Percentiles rank a stretch among this genome's conserved stretches.
These are phyloP conservation scores for Fopius arisanus DNA, from an alignment of 1,140 invertebrate species.

Conservation along the genomic window DNA sequence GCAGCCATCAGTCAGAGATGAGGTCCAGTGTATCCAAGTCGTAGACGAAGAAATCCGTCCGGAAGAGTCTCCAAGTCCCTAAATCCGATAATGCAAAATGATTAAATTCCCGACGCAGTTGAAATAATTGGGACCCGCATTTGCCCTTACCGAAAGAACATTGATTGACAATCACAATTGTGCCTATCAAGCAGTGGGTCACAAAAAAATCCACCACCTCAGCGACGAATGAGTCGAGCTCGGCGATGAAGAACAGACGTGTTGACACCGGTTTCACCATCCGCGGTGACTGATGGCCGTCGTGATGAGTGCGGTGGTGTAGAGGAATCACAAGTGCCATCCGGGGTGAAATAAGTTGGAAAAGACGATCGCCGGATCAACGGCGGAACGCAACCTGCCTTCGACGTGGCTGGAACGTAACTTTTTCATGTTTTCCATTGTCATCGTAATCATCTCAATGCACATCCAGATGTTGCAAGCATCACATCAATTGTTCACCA, in stretches of 20 bases:
- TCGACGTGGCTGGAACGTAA: conserved; percentile 6
- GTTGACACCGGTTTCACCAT: conserved; percentile 25
- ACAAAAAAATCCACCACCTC: background rate
- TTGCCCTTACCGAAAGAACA: conserved; percentile 21
- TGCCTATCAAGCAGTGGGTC: background rate
- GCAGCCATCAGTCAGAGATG: no score
- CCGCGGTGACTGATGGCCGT: conserved; percentile 35
- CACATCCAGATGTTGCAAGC: no score
- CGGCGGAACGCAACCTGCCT: conserved; percentile 36
- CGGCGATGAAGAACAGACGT: conserved; percentile 44
- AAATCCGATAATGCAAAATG: background rate
- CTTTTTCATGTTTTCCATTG: conserved; percentile 1
- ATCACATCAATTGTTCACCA: no score
- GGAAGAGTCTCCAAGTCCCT: background rate
- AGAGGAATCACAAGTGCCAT: conserved; percentile 35
- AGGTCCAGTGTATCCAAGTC: no score
- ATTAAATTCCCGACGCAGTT: conserved; percentile 36
- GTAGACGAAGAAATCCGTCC: no score
- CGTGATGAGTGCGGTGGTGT: conserved; percentile 39
- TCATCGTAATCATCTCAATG: no score
- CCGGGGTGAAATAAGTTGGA: conserved; percentile 41
- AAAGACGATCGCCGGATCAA: conserved; percentile 54
- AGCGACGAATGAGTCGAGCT: conserved; percentile 47
- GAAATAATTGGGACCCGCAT: conserved; percentile 15
- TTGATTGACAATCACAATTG: conserved; percentile 4